phyloP scores from a whole-genome alignment of 2,797 vertebrate genomes.

The Rhabdophis nuchalis region DNA sequence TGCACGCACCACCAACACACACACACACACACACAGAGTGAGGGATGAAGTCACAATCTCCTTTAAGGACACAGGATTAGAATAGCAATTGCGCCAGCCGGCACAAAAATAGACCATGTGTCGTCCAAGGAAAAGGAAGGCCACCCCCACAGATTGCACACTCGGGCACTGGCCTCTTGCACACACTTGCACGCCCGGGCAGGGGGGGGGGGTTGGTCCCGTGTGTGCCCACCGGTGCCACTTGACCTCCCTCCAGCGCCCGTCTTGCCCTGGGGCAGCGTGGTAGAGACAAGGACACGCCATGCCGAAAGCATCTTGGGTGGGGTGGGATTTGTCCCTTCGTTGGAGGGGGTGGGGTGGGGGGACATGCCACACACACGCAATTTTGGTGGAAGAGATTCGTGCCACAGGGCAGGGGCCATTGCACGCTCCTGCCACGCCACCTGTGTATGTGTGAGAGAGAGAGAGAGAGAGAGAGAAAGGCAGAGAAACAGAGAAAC shows the following conservation, averaged over 20 bases:
- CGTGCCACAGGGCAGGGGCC: too few species aligned
- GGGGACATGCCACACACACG: background rate
- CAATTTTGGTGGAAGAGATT: background rate
- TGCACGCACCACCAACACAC: too few species aligned
- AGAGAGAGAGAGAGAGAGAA: too few species aligned
- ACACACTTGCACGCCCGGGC: background rate
- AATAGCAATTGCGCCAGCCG: background rate
- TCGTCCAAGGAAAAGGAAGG: too few species aligned
- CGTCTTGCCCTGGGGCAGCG: background rate
- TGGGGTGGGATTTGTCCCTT: background rate
- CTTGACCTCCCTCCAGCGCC: background rate
- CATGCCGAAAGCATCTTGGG: background rate
- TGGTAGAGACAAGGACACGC: background rate
- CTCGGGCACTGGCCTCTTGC: background rate
- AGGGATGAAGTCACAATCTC: background rate
- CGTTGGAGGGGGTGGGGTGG: rapidly evolving
- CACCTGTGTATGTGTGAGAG: too few species aligned
- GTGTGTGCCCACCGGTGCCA: background rate
- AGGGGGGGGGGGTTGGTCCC: rapidly evolving
- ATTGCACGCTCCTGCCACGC: too few species aligned
- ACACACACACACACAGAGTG: background rate
- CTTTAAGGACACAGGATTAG: background rate
- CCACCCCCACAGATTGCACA: background rate
- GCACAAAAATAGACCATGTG: background rate
- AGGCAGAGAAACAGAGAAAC: too few species aligned